Base-by-base conservation (phyloP, 2,797 vertebrate genomes). In the Argya squamiceps region DNA sequence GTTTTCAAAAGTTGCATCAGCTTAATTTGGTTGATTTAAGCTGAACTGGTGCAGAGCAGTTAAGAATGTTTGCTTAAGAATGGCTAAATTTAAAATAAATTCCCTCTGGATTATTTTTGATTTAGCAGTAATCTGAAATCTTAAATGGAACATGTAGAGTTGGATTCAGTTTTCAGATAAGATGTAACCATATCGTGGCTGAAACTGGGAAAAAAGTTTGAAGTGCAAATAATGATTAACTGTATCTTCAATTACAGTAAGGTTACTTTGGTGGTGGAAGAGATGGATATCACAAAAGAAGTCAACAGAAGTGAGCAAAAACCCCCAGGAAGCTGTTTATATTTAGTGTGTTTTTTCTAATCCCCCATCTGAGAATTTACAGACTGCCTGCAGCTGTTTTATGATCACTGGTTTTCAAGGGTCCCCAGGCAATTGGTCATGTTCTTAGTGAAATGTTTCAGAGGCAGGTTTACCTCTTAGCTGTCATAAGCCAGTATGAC, bases 1-100 rank as follows among this genome's bases (percentile, higher is more conserved):
- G 52, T 70, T 84, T 92, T 67, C 37, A 49, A 29, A 86, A 59
- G 39, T 88, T 96, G 56, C 73, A 55, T 95, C 76, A 92, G 32
- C 19, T 56, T 58, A 53, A 34, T 17, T 13, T 79, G 41, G 11
- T 37, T 78, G 63, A 55, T 21, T 69, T 62, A 58, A 69, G 9
- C 2, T 79, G 34, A 74, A 30, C 24, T 50, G 43, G n/a, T 53
- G 5, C 34, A 52, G 71, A 76, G 23, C 4, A 8, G 0, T 79
- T 76, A 12, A 0, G 2, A 63, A 63, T 10, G 37, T 70, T 65
- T 55, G 15, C 26, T 80, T 67, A 44, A 85, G 43, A 44, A 41
- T 36, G 34, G 12, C 19, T 74, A 26, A 16, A 52, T 9, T 32
- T 53, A 44, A 47, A 70, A 19, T n/a, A 59, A 81, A 44, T 50